These are phyloP conservation scores for Drosophila affinis DNA, from an alignment of 2,888 invertebrate species.

Conservation along the genomic window DNA sequence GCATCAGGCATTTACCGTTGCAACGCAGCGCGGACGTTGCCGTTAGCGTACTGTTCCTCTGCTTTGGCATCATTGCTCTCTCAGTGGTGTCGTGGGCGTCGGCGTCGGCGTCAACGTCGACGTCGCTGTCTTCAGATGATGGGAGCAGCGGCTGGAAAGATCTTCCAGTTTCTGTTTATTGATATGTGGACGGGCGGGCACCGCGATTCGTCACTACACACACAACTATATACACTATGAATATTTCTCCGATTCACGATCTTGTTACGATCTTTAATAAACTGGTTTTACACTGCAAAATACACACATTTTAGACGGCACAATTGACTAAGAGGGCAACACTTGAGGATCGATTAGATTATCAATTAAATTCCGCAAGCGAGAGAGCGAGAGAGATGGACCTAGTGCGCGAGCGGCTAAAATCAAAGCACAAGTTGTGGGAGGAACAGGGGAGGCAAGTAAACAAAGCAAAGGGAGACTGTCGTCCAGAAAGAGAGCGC, in stretches of 20 bases:
- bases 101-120: conserved; percentile 31
- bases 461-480: conserved; percentile 56
- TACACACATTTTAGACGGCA: conserved; percentile 30
- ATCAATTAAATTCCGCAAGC: neutral
- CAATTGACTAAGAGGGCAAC: neutral
- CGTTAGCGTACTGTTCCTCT: conserved; percentile 54
- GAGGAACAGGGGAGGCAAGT: conserved; percentile 41
- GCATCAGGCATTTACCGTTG: conserved; percentile 59
- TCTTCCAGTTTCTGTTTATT: conserved; percentile 2
- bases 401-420: conserved; percentile 70
- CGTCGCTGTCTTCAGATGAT: conserved; percentile 5
- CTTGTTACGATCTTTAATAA: neutral
- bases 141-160: conserved; percentile 1
- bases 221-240: neutral
- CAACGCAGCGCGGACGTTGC: conserved; percentile 30
- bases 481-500: conserved; percentile 31
- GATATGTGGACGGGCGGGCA: neutral
- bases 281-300: conserved; percentile 45
- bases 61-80: conserved; percentile 68
- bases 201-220: neutral
- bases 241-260: neutral
- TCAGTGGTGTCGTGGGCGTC: conserved; percentile 35
- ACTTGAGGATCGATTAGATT: neutral
- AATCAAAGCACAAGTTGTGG: conserved; percentile 56
- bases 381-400: conserved; percentile 14